Evolutionary conservation across 2,113 vertebrate species (phyloP), one percentile per base, ranked within the genome.

Genomic region (human): DNA sequence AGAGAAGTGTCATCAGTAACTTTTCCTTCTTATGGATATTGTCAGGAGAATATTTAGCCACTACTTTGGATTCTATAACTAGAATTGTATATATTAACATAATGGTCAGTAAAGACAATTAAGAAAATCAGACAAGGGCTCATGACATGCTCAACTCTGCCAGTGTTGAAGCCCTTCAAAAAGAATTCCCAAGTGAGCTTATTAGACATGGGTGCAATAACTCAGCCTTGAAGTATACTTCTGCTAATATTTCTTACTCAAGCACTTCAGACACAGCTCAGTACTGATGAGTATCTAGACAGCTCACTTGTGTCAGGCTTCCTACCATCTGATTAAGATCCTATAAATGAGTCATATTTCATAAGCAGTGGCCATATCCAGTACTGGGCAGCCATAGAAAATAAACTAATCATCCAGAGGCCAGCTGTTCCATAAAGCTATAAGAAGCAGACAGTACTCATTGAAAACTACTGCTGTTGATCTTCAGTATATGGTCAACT

Each of bases 311-410:
- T 70, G 27, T 96, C 79, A 66, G 88, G 88, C 73, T 95, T 57
- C 50, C 22, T 20, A 78, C 73, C 73, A 85, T 76, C 64, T 95
- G 86, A 95, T 83, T 90, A 88, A 84, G 25, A 85, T 61, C 70
- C n/a, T 87, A 95, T 80, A 91, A 96, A 43, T 75, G 73, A 95
- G 73, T 85, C 95, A 86, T 89, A 89, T 76, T 95, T 89, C 59
- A 94, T 45, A 92, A 86, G 30, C 43, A 45, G 76, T 70, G 20
- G 68, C 27, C 66, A 90, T 23, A 75, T 59, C 45, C 82, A 97
- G 22, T 95, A 27, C 16, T 94, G 66, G 64, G 45, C 22, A 79
- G 79, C n/a, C 68, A 92, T 16, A 81, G 73, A 96, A 97, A 92
- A 79, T 70, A 95, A 97, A 90, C 85, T 35, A 92, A 86, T 82